Evolutionary conservation across 1,140 invertebrate species (phyloP), one percentile per base, ranked within the genome.

Genomic region (Caerostris extrusa): DNA sequence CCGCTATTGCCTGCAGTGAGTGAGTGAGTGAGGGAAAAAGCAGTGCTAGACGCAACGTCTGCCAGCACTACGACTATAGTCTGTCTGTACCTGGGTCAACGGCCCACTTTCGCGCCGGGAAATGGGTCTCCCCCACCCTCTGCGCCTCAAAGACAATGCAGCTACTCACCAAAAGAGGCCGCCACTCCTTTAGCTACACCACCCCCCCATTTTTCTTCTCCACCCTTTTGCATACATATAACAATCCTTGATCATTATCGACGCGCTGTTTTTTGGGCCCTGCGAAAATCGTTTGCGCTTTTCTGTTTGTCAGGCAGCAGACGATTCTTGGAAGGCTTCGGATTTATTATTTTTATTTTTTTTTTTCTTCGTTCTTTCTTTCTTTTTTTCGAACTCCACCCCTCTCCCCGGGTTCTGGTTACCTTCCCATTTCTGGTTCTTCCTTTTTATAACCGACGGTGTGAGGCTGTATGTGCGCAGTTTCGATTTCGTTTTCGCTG

Each of bases 61-160:
- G 89, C 89, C 89, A 90, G 71, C 69, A 57, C 89, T 69, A 81
- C 89, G 69, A 81, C 89, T 90, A 90, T 55, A 69, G 69, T 81
- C 71, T 90, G 69, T 83, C 82, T 69, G 64, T 17, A 89, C 87
- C 89, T 90, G 71, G 89, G 89, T 90, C 89, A 90, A 90, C 60
- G 89, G 69, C 89, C 89, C 89, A 90, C 69, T 90, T 90, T 90
- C 87, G 19, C 87, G 87, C 71, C 87, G 69, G n/a, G 55, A 90
- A 81, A 81, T 56, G 69, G 71, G 69, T 90, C 89, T 53, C 53
- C 19, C 67, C 3, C 53, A 12, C 69, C 67, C 53, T 58, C 57
- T n/a, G 19, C n/a, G 34, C 64, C 56, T 2, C n/a, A 17, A 77
- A 61, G 55, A 67, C 89, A 77, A 81, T 57, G 89, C 61, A n/a